These are phyloP conservation scores for Poeciliopsis gracilis DNA, from an alignment of 2,797 vertebrate species.

Conservation along the genomic window DNA sequence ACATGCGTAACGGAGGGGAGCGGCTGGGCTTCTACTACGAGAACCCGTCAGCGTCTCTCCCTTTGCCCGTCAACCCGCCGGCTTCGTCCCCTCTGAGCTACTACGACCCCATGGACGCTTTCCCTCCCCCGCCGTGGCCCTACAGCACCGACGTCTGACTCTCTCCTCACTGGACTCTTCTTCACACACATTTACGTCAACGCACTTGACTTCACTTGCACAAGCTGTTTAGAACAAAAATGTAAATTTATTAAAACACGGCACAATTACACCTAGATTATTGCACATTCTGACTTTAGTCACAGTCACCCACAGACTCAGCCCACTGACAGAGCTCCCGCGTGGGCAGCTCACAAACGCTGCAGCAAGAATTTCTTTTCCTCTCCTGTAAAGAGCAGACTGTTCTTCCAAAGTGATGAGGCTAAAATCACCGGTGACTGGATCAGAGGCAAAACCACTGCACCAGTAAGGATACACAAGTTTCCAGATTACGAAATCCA, in stretches of 20 bases:
- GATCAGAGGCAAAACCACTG: not conserved
- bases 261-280: slow-evolving; percentile 40
- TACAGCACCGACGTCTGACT: slow-evolving; percentile 94
- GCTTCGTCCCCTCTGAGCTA: slow-evolving; percentile 84
- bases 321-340: slow-evolving; percentile 27
- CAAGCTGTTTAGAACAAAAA: slow-evolving; percentile 14
- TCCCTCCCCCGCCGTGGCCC: slow-evolving; percentile 83
- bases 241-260: slow-evolving; percentile 26
- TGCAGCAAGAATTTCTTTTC: slow-evolving; percentile 13
- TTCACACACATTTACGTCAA: slow-evolving; percentile 3
- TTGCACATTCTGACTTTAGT: slow-evolving; percentile 30
- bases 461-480: not conserved
- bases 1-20: slow-evolving; percentile 89
- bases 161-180: slow-evolving; percentile 12
- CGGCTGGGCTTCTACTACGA: slow-evolving; percentile 88
- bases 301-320: slow-evolving; percentile 33
- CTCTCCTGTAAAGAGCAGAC: slow-evolving; percentile 17
- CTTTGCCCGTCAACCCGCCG: slow-evolving; percentile 78
- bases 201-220: slow-evolving; percentile 13
- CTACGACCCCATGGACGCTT: slow-evolving; percentile 78
- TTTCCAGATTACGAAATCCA: not conserved
- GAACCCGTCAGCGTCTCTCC: slow-evolving; percentile 80
- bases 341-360: slow-evolving; percentile 18
- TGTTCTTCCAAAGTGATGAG: not conserved
- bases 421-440: not conserved